Evolutionary conservation across 2,888 invertebrate species (phyloP).

Genomic region (Drosophila setosimentum): DNA sequence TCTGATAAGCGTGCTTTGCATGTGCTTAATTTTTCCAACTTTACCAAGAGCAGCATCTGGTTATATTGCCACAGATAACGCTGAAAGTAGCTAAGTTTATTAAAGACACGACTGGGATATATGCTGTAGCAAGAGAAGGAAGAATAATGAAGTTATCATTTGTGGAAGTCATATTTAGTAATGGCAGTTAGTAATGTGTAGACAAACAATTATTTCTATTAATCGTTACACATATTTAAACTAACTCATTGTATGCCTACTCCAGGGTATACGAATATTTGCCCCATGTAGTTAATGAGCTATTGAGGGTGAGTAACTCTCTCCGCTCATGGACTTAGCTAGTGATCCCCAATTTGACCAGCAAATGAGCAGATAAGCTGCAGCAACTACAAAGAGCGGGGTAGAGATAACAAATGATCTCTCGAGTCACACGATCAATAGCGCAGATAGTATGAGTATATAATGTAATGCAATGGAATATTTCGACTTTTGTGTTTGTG

Average conservation of each 20-base stretch:
- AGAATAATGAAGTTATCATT: not conserved
- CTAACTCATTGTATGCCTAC: not conserved
- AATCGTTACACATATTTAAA: not conserved
- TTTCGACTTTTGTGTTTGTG: not conserved
- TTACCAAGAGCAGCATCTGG: slow-evolving; percentile 41
- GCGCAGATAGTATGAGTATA: not conserved
- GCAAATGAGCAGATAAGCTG: slow-evolving; percentile 49
- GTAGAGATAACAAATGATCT: slow-evolving; percentile 17
- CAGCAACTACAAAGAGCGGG: slow-evolving; percentile 6
- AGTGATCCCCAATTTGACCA: slow-evolving; percentile 23
- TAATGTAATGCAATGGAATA: slow-evolving; percentile 14
- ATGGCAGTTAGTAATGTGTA: not conserved
- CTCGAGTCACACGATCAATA: not conserved
- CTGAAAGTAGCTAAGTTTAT: not conserved
- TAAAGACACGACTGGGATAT: not conserved
- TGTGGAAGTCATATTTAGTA: not conserved
- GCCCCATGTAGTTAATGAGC: slow-evolving; percentile 9
- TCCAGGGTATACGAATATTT: slow-evolving; percentile 14
- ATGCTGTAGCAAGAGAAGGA: not conserved
- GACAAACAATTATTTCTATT: not conserved
- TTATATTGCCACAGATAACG: slow-evolving; percentile 38
- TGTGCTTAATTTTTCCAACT: slow-evolving; percentile 21
- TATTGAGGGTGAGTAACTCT: slow-evolving; percentile 5
- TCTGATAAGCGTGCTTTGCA: slow-evolving; percentile 40
- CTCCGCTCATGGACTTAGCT: not conserved